Base-by-base conservation (phyloP, 2,888 invertebrate species). In the Itoplectis maculator region DNA sequence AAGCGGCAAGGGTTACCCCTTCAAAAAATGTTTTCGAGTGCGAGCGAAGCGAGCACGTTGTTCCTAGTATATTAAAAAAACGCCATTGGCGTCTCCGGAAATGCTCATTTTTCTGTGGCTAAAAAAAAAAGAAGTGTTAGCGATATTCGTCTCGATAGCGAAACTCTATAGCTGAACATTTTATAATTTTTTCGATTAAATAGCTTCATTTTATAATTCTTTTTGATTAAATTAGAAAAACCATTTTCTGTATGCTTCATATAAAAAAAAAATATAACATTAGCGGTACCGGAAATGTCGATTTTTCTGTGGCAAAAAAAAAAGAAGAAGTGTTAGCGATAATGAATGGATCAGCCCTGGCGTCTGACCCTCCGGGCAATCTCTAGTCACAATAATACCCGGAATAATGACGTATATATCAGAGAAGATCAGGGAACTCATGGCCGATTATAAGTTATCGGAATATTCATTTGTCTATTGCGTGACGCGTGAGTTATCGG, bases 331-430 rank as follows among this genome's bases (percentile, higher is more conserved):
- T 29, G 49, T 51, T 47, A 40, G 47, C 23, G 37, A 61, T 47
- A 29, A n/a, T n/a, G 18, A 23, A 42, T 49, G 18, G 18, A 72
- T 79, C 47, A 79, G 72, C 75, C 51, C 70, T 75, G 79, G 20
- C 65, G 81, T 40, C 47, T 83, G 77, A 83, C 83, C 83, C 74
- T 69, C n/a, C 59, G 69, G 76, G 61, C 74, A 77, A 78, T 65
- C 69, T 42, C 63, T 69, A 75, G 69, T 70, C 82, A 79, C 75
- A 80, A 63, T 80, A 68, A 70, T 59, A 29, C 72, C 45, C 7
- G 20, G 73, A n/a, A 80, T 80, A 68, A 69, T 69, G 73, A 76
- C 66, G 79, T 72, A 40, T 72, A 40, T 56, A 82, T 79, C 47
- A 40, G 40, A 47, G 56, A n/a, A 73, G 73, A 83, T 83, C 77